Evolutionary conservation across 2,888 invertebrate species (phyloP), one percentile per base, ranked within the genome.

Genomic region (Sarcophaga carnaria): DNA sequence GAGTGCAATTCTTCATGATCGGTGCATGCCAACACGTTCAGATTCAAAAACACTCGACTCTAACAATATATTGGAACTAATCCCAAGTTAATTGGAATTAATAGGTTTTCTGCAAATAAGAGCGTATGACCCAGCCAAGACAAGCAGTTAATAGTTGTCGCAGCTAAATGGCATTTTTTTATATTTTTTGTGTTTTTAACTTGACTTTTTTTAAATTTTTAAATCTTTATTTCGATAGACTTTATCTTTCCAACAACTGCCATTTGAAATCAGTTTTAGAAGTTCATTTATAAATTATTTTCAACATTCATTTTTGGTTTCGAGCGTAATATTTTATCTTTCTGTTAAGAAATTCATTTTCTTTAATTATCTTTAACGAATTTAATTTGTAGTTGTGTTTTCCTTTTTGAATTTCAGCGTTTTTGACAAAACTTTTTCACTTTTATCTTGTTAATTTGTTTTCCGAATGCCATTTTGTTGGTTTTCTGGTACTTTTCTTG

Each of bases 391-490:
- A 54, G 8, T 60, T 75, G 6, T 45, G 62, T 62, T 22, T 20
- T 20, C 3, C 14, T 62, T n/a, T 62, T 17, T n/a, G 10, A 62
- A 62, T 3, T 62, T 62, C n/a, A 11, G 2, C 62, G 22, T 62
- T 69, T 60, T 5, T 27, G 20, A 70, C 20, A 54, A 67, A 74
- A 63, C 10, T 74, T 67, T 74, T 67, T 20, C 60, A 63, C 64
- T 80, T 84, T 76, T 64, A 64, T 75, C 64, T 59, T 17, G 64
- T 27, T 80, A 80, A 84, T 80, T 80, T 67, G 66, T 85, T 77
- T 85, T 49, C 59, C 45, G 45, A 74, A 74, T 22, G 17, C 54
- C 45, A 69, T 22, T 60, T 60, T 59, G 25, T 75, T 71, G 45
- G 45, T 77, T 62, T 22, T 10, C 37, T 63, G 12, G 14, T 69